Base-by-base conservation (phyloP, 2,888 invertebrate genomes). In the Pammene aurita region DNA sequence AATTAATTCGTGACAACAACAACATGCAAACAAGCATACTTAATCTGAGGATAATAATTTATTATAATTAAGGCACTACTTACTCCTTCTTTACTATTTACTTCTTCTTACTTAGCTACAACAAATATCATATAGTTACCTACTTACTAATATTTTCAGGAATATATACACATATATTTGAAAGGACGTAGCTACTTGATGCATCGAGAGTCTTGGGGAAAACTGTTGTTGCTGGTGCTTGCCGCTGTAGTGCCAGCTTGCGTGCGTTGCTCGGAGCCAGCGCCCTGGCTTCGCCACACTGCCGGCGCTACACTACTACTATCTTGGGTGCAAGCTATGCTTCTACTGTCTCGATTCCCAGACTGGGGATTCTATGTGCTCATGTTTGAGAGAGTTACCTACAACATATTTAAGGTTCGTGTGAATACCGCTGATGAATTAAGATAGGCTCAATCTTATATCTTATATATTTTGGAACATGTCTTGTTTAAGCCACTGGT, bases 331-430 rank as follows among this genome's bases (percentile, higher is more conserved):
- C 85, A 90, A 72, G 78, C 89, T 71, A 86, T 89, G 78, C 84
- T 89, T 60, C 76, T 90, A 9, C 73, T 88, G 5, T 87, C 89
- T 0, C 78, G 88, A 18, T 84, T 88, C 66, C 89, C 89, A 2
- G 80, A 78, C 26, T 86, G 85, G 78, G 90, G 89, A 4, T 86
- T 84, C 70, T 87, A 87, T 74, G 85, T 89, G 1, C 83, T 88
- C n/a, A 90, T 91, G 89, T 89, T 90, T 73, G 83, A 83, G 57
- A 85, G 85, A 65, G 90, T 90, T 13, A 85, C 88, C 0, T 74
- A 75, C 14, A 87, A 88, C 72, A 84, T 89, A 41, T 71, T 88
- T 11, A 88, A 87, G 79, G 89, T 88, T 46, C 11, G 38, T 38
- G 7, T 38, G 7, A 26, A 26, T 26, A 26, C 26, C 4, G 26